Evolutionary conservation across 2,888 invertebrate genomes (phyloP), one percentile per base, ranked within the genome.

Genomic region (Colletes collaris): DNA sequence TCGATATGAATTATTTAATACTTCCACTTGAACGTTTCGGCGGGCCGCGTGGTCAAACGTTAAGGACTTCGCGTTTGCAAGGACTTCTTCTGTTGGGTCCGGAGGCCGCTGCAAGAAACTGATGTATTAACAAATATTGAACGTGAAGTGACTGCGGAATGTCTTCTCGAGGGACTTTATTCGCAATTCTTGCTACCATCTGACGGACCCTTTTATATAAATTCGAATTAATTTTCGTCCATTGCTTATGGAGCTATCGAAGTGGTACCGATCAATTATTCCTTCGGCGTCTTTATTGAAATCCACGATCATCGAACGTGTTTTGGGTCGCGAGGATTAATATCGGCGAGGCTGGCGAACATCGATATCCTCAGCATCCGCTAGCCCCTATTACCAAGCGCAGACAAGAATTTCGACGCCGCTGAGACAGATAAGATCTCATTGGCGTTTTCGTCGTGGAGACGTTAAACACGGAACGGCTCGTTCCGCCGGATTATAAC

Each of bases 401-500:
- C 0, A n/a, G 66, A 71, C 19, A 60, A 52, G 35, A 35, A 56
- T 46, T 52, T 58, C 62, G 46, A 60, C 52, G 58, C 44, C 40
- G 53, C 55, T 37, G 8, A 7, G 7, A 62, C 46, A 70, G 76
- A 82, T 73, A 81, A 27, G 60, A 82, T 79, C 73, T 75, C 59
- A 64, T 75, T 56, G 64, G 63, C 64, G 27, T 67, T 63, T 66
- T 40, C 59, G 7, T 16, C 8, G 49, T 27, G 46, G 10, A 19
- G 65, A 62, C 16, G 8, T 13, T 77, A 65, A 68, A 40, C 70
- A 60, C 35, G 49, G 68, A 60, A 63, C 52, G 66, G 71, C 64
- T 83, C 69, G 74, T 83, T 83, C 53, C 35, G 63, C 35, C 50
- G 81, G 76, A 85, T 87, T 89, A 88, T 87, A 84, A 84, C 83